Conservation (phyloP, 2,797 vertebrate species). For the Vipera latastei region DNA sequence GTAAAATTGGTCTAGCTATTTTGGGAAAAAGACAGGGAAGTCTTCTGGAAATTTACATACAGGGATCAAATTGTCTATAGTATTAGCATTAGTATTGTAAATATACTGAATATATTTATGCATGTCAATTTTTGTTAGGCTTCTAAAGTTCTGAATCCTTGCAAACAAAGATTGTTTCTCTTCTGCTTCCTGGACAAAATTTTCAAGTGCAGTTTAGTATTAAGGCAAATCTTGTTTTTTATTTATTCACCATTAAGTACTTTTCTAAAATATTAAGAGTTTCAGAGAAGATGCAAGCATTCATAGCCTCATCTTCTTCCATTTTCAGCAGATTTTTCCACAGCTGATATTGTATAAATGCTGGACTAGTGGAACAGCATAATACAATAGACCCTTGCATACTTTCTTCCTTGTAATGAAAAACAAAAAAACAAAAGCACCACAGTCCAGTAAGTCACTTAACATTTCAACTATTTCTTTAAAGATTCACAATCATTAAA, state of each 20-base stretch:
- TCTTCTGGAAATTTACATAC: background rate
- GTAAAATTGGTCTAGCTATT: background rate
- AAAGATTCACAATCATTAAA: slow-evolving; percentile 1
- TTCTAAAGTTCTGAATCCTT: background rate
- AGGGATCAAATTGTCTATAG: background rate
- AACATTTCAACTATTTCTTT: background rate
- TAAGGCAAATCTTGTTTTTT: background rate
- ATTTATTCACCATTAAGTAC: background rate
- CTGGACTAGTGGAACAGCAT: slow-evolving; percentile 8
- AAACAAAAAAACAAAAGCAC: background rate
- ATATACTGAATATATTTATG: background rate
- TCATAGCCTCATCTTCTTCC: background rate
- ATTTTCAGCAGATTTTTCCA: slow-evolving; percentile 29
- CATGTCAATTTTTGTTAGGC: background rate
- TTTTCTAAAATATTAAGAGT: background rate
- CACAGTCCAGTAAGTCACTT: slow-evolving; percentile 22
- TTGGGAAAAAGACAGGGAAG: background rate
- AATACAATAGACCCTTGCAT: background rate
- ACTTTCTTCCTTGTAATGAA: background rate
- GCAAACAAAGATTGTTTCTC: background rate
- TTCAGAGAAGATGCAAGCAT: background rate
- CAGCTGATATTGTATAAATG: background rate
- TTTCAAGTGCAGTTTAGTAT: background rate
- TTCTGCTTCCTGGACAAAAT: background rate
- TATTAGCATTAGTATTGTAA: background rate